Evolutionary conservation across 2,888 invertebrate genomes (phyloP), one percentile per base, ranked within the genome.

Genomic region (Troilus luridus): DNA sequence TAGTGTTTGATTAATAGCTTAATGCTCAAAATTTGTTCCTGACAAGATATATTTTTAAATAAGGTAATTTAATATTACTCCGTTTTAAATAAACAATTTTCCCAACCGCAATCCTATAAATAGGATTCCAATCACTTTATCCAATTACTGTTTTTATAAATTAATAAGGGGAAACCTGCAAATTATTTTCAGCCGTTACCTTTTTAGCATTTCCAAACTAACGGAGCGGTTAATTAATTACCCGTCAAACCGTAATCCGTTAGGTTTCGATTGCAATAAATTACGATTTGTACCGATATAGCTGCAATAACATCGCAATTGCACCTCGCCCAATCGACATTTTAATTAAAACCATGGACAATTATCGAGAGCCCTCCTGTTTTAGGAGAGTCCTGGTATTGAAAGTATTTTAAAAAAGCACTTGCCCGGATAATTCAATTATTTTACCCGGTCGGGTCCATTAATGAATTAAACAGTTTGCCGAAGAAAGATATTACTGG

Each of bases 381-480:
- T 21, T 62, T 3, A 21, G 10, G 14, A 10, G 24, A n/a, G 24
- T 24, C 67, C 67, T 67, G 12, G 17, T 77, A 77, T 41, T 41
- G 72, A 77, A 77, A 77, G 72, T 8, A n/a, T 77, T 77, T 77
- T 77, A 17, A 41, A 41, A 77, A 41, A 41, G 72, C 72, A 77
- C 72, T 77, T 17, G 41, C 17, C 19, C 17, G 72, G 27, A 41
- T 77, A 17, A 77, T 77, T 77, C 41, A 77, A 77, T 77, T 77
- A 77, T 41, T 77, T 67, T 24, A 41, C 19, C 27, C 17, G 17
- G 7, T 67, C 12, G 72, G 72, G 21, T 41, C 41, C 72, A 41
- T 77, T 77, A 77, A 77, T 77, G 72, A 27, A 77, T 77, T 77
- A 77, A 77, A 77, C 7, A 77, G 72, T 19, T 27, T 6, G 72